A percentile compares a stretch with the other conserved stretches of the same genome.
These are phyloP conservation scores for Cacoxenus indagator DNA, from an alignment of 2,888 invertebrate species.

Conservation along the genomic window DNA sequence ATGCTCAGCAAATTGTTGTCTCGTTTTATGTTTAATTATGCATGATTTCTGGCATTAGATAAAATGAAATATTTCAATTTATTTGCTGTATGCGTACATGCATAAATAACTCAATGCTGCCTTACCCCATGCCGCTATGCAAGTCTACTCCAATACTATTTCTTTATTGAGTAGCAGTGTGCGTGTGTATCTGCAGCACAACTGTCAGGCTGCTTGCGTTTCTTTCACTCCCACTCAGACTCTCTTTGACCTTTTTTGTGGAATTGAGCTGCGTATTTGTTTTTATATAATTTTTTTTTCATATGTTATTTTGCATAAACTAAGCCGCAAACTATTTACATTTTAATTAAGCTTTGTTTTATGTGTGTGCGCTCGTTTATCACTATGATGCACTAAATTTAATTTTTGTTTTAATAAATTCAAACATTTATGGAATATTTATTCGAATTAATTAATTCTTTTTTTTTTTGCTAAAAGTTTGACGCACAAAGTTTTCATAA, in stretches of 20 bases:
- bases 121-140: neutral
- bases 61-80: conserved; percentile 47
- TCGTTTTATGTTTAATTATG: conserved; percentile 43
- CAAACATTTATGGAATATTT: neutral
- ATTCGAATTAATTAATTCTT: neutral
- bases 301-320: neutral
- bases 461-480: neutral
- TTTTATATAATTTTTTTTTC: conserved; percentile 25
- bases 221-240: too few relatives aligned
- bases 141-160: conserved; percentile 25
- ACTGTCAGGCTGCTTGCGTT: neutral
- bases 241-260: conserved; percentile 24
- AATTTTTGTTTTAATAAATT: conserved; percentile 13
- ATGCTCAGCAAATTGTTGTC: conserved; percentile 23
- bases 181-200: neutral
- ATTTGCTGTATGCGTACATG: conserved; percentile 24
- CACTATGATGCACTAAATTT: conserved; percentile 5
- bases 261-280: conserved; percentile 13
- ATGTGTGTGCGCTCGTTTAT: conserved; percentile 12
- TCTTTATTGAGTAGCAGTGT: conserved; percentile 11
- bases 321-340: conserved; percentile 12
- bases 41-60: conserved; percentile 49
- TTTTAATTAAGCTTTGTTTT: conserved; percentile 49
- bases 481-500: neutral
- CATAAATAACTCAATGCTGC: conserved; percentile 24